These are phyloP conservation scores for Brachypodius melanocephalos DNA, from an alignment of 2,113 vertebrate genomes.

Conservation along the genomic window DNA sequence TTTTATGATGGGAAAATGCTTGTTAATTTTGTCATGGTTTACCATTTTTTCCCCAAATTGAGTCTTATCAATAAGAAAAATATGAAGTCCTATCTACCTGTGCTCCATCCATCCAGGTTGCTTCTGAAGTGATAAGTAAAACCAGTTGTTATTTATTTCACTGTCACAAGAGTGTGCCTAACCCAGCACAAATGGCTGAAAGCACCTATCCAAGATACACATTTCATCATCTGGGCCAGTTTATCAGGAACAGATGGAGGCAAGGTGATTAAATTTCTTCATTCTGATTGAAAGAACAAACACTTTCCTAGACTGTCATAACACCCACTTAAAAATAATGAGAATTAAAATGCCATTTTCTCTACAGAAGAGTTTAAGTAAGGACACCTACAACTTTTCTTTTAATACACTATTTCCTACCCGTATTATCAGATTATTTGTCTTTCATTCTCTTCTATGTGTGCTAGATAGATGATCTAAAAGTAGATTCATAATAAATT, in stretches of 20 bases:
- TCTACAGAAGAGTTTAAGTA: neutral
- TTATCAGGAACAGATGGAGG: constrained; percentile 17
- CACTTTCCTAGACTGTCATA: neutral
- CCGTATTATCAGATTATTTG: constrained; percentile 16
- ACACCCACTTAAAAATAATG: constrained; percentile 28
- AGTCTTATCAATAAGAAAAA: neutral
- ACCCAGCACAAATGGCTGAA: neutral
- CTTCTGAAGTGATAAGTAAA: neutral
- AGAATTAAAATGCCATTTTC: neutral
- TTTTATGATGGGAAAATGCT: neutral
- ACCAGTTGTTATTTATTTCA: neutral
- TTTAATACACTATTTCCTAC: constrained; percentile 28
- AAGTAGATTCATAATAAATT: constrained; percentile 40
- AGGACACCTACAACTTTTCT: neutral
- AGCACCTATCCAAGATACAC: neutral
- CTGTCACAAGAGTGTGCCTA: neutral
- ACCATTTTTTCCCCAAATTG: neutral
- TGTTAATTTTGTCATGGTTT: neutral
- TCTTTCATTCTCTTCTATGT: constrained; percentile 25
- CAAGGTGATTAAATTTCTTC: constrained; percentile 28
- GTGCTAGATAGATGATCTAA: constrained; percentile 1
- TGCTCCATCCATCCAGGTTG: neutral
- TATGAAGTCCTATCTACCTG: neutral
- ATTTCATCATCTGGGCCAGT: neutral
- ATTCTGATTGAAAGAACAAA: constrained; percentile 48